Evolutionary conservation across 1,140 invertebrate genomes (phyloP).

Genomic region (Mizuhopecten yessoensis): DNA sequence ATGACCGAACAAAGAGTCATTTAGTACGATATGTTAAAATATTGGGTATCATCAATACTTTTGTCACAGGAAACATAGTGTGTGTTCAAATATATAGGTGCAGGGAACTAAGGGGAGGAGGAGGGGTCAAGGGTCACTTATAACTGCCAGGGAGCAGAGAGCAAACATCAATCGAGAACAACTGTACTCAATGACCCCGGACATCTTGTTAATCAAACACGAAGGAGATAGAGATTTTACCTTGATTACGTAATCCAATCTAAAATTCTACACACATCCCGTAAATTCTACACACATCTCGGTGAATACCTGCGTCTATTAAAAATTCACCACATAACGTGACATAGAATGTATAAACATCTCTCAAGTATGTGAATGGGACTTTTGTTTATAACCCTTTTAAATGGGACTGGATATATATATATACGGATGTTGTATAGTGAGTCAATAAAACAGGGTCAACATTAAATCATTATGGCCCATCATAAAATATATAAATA

Average conservation of each 20-base stretch:
- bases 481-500: no score
- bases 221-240: neutral
- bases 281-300: no score
- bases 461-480: neutral
- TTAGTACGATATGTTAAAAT: neutral
- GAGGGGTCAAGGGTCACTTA: neutral
- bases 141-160: neutral
- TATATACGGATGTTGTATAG: neutral
- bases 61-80: neutral
- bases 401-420: neutral
- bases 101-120: neutral
- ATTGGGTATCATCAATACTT: neutral
- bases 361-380: neutral
- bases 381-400: neutral
- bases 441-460: neutral
- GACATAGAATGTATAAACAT: neutral
- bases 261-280: neutral
- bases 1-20: slow-evolving; percentile 26
- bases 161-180: no score
- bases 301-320: neutral
- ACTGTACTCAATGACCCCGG: no score
- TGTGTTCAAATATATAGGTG: no score
- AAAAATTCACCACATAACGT: neutral
- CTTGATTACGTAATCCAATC: neutral
- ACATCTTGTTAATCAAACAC: neutral